Percentiles rank a stretch among this genome's conserved stretches.
Evolutionary conservation across 1,140 invertebrate genomes (phyloP).

Genomic region (Drosophila trapezifrons): DNA sequence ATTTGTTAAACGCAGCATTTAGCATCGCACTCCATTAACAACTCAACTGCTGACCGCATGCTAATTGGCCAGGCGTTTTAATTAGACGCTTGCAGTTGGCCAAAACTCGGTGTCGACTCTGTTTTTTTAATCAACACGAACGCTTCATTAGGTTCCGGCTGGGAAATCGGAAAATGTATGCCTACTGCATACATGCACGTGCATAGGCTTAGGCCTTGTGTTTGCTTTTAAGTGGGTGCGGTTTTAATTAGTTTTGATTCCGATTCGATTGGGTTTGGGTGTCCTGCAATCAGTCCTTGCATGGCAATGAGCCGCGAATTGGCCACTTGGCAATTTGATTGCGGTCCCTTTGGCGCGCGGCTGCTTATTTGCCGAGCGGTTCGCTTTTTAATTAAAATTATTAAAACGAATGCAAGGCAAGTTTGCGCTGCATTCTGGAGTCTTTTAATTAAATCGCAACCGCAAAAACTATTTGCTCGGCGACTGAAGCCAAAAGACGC

Average conservation of each 20-base stretch:
- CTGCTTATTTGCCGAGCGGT: slow-evolving; percentile 45
- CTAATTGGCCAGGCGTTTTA: slow-evolving; percentile 54
- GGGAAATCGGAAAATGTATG: not conserved
- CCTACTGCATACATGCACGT: slow-evolving; percentile 1
- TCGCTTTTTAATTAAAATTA: slow-evolving; percentile 62
- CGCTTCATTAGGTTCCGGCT: slow-evolving; percentile 32
- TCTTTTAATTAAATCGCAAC: slow-evolving; percentile 59
- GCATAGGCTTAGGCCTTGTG: slow-evolving; percentile 12
- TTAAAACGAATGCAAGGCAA: slow-evolving; percentile 46
- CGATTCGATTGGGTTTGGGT: slow-evolving; percentile 12
- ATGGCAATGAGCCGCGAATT: slow-evolving; percentile 60
- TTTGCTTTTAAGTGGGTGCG: slow-evolving; percentile 29
- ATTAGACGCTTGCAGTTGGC: slow-evolving; percentile 48
- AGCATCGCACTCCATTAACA: slow-evolving; percentile 13
- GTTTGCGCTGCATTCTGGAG: slow-evolving; percentile 10
- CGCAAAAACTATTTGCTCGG: slow-evolving; percentile 25
- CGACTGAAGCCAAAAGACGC: slow-evolving; percentile 15
- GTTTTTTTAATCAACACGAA: slow-evolving; percentile 45
- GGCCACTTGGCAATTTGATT: slow-evolving; percentile 57
- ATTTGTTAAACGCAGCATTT: not conserved
- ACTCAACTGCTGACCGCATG: slow-evolving; percentile 30
- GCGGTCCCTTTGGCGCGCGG: slow-evolving; percentile 54
- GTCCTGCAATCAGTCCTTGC: slow-evolving; percentile 53
- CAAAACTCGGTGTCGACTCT: slow-evolving; percentile 15
- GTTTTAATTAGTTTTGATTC: slow-evolving; percentile 73